phyloP scores from a whole-genome alignment of 2,113 vertebrate species.

The Coreoperca whiteheadi region DNA sequence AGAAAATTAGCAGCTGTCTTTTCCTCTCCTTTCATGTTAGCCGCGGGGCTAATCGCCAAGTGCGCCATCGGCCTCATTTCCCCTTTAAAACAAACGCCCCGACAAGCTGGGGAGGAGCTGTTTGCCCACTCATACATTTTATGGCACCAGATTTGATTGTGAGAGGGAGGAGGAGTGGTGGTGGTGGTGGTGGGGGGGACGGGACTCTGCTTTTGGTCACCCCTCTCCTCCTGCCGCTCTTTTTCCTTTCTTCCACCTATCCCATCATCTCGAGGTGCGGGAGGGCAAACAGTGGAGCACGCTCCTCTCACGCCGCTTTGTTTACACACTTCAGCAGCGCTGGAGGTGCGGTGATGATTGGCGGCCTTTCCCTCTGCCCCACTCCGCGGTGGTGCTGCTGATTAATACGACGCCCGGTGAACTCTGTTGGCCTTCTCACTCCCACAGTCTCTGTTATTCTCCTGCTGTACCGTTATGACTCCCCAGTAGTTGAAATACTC shows the following conservation, averaged over 20 bases:
- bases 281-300: constrained; percentile 53
- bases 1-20: constrained; percentile 83
- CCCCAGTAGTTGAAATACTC: neutral
- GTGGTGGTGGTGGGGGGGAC: neutral
- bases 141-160: constrained; percentile 61
- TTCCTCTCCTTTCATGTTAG: constrained; percentile 82
- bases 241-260: constrained; percentile 17
- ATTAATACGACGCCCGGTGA: constrained; percentile 39
- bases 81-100: constrained; percentile 83
- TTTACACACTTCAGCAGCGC: constrained; percentile 59
- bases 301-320: constrained; percentile 52
- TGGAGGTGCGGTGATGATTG: constrained; percentile 18
- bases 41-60: constrained; percentile 79
- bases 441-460: constrained; percentile 25
- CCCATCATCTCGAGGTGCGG: constrained; percentile 51
- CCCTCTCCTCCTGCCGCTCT: neutral
- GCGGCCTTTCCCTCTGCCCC: constrained; percentile 25
- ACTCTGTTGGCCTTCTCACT: constrained; percentile 48
- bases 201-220: constrained; percentile 10
- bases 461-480: constrained; percentile 16
- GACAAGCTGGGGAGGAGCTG: constrained; percentile 73
- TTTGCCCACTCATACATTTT: constrained; percentile 70
- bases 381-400: constrained; percentile 35
- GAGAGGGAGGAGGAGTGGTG: neutral
- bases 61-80: constrained; percentile 80